Conservation (phyloP, 2,888 invertebrate genomes). For the Melikaiella ostensackeni region DNA sequence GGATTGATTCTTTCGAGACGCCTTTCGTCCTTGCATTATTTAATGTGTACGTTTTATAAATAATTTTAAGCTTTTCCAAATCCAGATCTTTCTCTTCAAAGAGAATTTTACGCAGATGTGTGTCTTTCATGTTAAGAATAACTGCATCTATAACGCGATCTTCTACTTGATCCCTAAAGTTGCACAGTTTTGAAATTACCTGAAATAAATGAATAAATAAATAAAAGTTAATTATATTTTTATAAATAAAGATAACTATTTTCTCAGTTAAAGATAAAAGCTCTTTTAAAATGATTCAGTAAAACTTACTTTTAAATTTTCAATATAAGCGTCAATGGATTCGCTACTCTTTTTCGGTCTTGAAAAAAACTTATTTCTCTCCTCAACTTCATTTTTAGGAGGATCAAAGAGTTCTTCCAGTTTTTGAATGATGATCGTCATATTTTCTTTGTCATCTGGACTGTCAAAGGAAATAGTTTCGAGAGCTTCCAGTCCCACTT, state of each 20-base stretch:
- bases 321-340: constrained; percentile 38
- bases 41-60: constrained; percentile 40
- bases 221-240: background rate
- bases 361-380: constrained; percentile 48
- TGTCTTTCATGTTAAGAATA: constrained; percentile 46
- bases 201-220: background rate
- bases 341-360: constrained; percentile 30
- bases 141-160: constrained; percentile 49
- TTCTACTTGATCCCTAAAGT: constrained; percentile 47
- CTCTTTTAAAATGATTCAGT: background rate
- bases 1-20: background rate
- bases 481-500: constrained; percentile 44
- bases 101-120: constrained; percentile 41
- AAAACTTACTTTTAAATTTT: constrained; percentile 39
- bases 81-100: constrained; percentile 16
- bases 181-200: constrained; percentile 49
- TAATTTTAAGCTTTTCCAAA: constrained; percentile 41
- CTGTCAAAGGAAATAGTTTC: constrained; percentile 44
- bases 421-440: constrained; percentile 45
- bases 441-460: constrained; percentile 43
- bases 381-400: constrained; percentile 46
- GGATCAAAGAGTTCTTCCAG: constrained; percentile 51
- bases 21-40: background rate
- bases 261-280: constrained; percentile 35
- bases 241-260: background rate